These are phyloP conservation scores for Gambelia wislizenii DNA, from an alignment of 2,797 vertebrate species.

Conservation along the genomic window DNA sequence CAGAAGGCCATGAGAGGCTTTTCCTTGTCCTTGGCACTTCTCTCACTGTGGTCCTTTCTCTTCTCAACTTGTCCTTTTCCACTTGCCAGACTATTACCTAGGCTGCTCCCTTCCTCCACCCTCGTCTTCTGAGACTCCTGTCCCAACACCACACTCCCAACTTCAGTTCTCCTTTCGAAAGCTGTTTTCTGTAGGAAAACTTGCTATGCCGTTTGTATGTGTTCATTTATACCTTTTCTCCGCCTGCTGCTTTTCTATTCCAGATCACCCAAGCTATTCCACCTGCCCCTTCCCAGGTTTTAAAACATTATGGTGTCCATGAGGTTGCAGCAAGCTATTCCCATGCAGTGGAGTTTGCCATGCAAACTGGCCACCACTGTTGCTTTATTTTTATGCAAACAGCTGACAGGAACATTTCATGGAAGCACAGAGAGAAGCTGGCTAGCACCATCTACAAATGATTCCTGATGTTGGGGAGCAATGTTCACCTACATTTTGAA, in stretches of 20 bases:
- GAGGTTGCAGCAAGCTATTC: no score
- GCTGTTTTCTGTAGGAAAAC: no score
- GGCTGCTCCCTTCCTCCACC: neutral
- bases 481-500: neutral
- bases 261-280: neutral
- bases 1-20: neutral
- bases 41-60: neutral
- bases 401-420: neutral
- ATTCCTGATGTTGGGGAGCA: no score
- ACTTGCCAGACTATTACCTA: neutral
- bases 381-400: neutral
- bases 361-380: neutral
- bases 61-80: neutral
- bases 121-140: neutral
- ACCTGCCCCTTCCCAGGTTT: no score
- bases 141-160: no score
- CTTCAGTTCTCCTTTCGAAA: no score
- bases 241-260: neutral
- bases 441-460: neutral
- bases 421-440: neutral
- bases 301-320: no score
- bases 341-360: no score
- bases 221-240: neutral
- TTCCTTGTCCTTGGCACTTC: neutral
- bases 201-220: no score